Evolutionary conservation across 2,888 invertebrate genomes (phyloP), one percentile per base, ranked within the genome.

Genomic region (Andrena marginata): DNA sequence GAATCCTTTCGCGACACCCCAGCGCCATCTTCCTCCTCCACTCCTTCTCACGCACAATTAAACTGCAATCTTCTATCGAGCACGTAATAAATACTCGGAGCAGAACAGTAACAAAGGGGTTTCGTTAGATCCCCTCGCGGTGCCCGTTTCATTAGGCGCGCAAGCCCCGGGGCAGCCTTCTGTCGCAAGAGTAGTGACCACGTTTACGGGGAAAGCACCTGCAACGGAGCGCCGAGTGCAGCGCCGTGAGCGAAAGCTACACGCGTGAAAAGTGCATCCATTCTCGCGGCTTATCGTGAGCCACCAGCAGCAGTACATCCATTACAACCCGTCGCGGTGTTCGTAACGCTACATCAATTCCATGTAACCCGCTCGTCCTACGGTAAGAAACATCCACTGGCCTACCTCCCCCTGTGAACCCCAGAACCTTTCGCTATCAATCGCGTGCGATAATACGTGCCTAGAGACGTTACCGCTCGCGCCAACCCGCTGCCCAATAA

Each of bases 311-410:
- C 80, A 79, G 79, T 72, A 80, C 80, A 80, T 80, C 56, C 80
- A 80, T 80, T 80, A 79, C 68, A 26, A 26, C 33, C 31, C 72
- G 80, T 80, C 80, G 72, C 62, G 80, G 72, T 68, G 80, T 80
- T 80, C 79, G 80, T 79, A 80, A 79, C 80, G 80, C 80, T 79
- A 80, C 80, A 80, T 80, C 80, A 80, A 80, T 80, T 80, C 79
- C 67, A 68, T 48, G 80, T 68, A 80, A 80, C 69, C 70, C 59
- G 70, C 63, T 68, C 79, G 79, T 80, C 71, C 67, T 78, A 42
- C 80, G 63, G 35, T 65, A 35, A 54, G 42, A 48, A 78, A 72
- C 78, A 78, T 80, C 60, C 80, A 51, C 64, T 0, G 29, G 16
- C 20, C 35, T 31, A 23, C 49, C 48, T 20, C 56, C 23, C 23